These are phyloP conservation scores for Archilochus colubris DNA, from an alignment of 2,113 vertebrate species.

Conservation along the genomic window DNA sequence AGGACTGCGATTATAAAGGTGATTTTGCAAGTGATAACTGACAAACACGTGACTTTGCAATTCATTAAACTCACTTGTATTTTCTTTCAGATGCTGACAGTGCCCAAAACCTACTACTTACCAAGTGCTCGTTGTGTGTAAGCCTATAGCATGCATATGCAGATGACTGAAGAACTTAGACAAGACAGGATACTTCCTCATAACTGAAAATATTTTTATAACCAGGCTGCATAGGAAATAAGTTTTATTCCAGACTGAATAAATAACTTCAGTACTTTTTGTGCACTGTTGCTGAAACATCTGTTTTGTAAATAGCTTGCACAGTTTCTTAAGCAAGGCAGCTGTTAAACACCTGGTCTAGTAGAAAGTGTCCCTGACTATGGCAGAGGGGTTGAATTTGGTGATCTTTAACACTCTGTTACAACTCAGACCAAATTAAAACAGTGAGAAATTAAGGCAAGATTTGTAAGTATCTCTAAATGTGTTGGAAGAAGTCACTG, in stretches of 20 bases:
- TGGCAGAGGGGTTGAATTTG: too few relatives aligned
- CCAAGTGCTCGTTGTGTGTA: background rate
- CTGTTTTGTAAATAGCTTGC: background rate
- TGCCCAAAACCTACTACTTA: background rate
- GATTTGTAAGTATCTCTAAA: background rate
- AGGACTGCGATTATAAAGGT: background rate
- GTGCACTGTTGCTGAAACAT: background rate
- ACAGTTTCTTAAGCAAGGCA: background rate
- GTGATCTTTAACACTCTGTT: background rate
- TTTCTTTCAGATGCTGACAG: background rate
- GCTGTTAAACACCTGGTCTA: background rate
- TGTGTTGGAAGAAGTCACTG: background rate
- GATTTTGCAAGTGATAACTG: background rate
- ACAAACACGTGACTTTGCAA: background rate
- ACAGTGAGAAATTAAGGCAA: background rate
- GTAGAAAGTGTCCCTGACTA: background rate
- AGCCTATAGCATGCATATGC: background rate
- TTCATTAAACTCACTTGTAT: background rate
- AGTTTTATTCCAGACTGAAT: background rate
- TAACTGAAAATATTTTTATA: background rate
- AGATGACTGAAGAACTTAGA: background rate
- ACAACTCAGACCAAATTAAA: background rate
- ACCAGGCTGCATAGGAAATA: background rate
- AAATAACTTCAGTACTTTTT: background rate
- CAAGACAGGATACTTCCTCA: background rate